These are phyloP conservation scores for Linnaemya vulpina DNA, from an alignment of 2,888 invertebrate species.

Conservation along the genomic window DNA sequence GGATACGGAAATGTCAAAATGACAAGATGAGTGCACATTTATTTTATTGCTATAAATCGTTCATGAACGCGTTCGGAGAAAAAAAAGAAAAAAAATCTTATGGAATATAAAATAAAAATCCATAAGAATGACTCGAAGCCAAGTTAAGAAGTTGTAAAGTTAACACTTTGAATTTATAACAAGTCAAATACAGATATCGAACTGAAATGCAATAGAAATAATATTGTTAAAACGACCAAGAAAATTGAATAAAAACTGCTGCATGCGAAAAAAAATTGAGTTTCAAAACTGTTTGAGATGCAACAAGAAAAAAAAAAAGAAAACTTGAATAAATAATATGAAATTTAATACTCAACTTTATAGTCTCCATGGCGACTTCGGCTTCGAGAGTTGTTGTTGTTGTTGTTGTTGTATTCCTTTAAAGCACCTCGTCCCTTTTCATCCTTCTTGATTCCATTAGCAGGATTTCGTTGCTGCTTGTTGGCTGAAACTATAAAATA, in stretches of 20 bases:
- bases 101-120: slow-evolving; percentile 3
- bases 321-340: slow-evolving; percentile 20
- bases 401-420: not conserved
- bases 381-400: not conserved
- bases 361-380: not conserved
- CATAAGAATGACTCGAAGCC: slow-evolving; percentile 20
- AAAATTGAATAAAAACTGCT: slow-evolving; percentile 15
- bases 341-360: slow-evolving; percentile 24
- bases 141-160: slow-evolving; percentile 59
- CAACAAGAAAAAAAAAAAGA: not conserved
- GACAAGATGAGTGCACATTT: slow-evolving; percentile 70
- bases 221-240: slow-evolving; percentile 5
- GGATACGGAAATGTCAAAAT: slow-evolving; percentile 68
- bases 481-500: slow-evolving; percentile 13
- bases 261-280: not conserved
- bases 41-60: slow-evolving; percentile 64
- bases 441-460: not conserved
- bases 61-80: slow-evolving; percentile 17
- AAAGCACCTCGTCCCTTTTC: not conserved
- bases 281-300: not conserved
- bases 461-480: not conserved
- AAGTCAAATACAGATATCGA: slow-evolving; percentile 53
- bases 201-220: slow-evolving; percentile 35
- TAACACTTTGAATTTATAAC: slow-evolving; percentile 60
- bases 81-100: not conserved